Evolutionary conservation across 2,888 invertebrate genomes (phyloP).

Genomic region (Epirrhoe alternata): DNA sequence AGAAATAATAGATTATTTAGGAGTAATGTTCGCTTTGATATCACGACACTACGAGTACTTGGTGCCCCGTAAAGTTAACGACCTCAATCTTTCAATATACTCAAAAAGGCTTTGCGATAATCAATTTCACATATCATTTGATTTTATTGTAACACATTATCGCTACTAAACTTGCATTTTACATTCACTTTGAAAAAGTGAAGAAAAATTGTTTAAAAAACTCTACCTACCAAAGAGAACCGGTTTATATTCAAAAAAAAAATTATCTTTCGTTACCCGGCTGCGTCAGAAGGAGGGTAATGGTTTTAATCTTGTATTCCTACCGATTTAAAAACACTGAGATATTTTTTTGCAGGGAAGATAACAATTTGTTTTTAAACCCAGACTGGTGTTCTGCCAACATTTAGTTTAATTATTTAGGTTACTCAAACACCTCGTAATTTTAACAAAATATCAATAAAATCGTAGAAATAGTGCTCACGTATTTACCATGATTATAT

Average conservation of each 20-base stretch:
- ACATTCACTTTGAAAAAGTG: not conserved
- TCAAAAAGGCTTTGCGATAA: not conserved
- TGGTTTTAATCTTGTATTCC: too few relatives aligned
- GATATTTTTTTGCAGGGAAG: too few relatives aligned
- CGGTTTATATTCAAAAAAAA: not conserved
- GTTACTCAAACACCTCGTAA: constrained; percentile 13
- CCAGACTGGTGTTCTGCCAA: not conserved
- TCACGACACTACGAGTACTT: not conserved
- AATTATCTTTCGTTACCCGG: too few relatives aligned
- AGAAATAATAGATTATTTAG: constrained; percentile 20
- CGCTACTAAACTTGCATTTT: not conserved
- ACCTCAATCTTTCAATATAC: not conserved
- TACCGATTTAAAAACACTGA: too few relatives aligned
- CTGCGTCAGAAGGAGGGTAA: too few relatives aligned
- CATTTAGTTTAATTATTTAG: not conserved
- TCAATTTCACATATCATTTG: not conserved
- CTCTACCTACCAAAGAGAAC: too few relatives aligned
- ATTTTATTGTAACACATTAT: not conserved
- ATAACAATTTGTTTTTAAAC: not conserved
- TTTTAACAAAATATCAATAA: constrained; percentile 1
- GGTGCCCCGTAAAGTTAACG: not conserved
- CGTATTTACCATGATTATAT: constrained; percentile 37
- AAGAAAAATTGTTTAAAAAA: not conserved
- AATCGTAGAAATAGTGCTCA: constrained; percentile 31
- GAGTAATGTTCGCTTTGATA: constrained; percentile 4